A percentile compares a stretch with the other conserved stretches of the same genome.
Conservation (phyloP, 2,113 vertebrate genomes). For the Orthonyx spaldingii region DNA sequence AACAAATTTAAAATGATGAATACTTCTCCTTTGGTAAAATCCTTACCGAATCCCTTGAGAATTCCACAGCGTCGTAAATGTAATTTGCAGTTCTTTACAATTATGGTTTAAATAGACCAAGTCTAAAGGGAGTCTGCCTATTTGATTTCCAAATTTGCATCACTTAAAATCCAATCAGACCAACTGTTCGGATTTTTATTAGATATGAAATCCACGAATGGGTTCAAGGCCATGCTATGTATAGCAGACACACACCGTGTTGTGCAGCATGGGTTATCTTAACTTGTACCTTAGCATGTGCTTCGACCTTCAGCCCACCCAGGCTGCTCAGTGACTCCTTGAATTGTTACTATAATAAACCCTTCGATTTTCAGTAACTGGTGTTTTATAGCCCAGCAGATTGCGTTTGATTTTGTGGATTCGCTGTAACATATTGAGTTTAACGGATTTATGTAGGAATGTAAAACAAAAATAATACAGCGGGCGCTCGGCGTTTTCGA, state of each 20-base stretch:
- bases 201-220: conserved; percentile 58
- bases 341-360: conserved; percentile 68
- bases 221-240: conserved; percentile 44
- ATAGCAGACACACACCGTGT: conserved; percentile 26
- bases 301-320: conserved; percentile 46
- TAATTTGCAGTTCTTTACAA: conserved; percentile 72
- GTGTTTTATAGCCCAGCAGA: conserved; percentile 75
- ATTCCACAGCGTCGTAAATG: conserved; percentile 51
- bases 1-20: conserved; percentile 50
- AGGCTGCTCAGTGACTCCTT: conserved; percentile 53
- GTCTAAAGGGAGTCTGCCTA: conserved; percentile 73
- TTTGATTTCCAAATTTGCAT: conserved; percentile 80
- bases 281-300: conserved; percentile 8
- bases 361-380: conserved; percentile 72
- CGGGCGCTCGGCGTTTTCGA: conserved; percentile 59
- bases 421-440: conserved; percentile 73
- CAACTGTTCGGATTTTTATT: conserved; percentile 77
- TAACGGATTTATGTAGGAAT: conserved; percentile 76
- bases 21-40: conserved; percentile 51
- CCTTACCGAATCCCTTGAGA: conserved; percentile 30
- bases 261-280: conserved; percentile 2
- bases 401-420: conserved; percentile 78
- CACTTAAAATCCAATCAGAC: conserved; percentile 81
- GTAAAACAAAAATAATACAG: conserved; percentile 77
- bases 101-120: conserved; percentile 72